phyloP scores from a whole-genome alignment of 2,797 vertebrate genomes.

The Cetoscarus ocellatus region DNA sequence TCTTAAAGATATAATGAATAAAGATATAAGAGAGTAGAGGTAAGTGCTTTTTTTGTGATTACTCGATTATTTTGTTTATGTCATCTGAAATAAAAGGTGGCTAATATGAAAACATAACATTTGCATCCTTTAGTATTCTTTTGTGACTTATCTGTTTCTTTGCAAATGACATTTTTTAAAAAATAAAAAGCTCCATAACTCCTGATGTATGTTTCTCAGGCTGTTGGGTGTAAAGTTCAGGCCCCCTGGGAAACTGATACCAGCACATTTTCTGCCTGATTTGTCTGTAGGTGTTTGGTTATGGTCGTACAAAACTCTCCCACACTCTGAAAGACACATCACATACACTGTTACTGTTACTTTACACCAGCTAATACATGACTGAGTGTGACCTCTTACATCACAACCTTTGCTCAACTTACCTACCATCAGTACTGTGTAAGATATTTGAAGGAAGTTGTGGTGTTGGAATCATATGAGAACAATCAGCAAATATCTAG shows the following conservation, averaged over 20 bases:
- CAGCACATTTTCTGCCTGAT: constrained; percentile 10
- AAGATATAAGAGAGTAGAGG: too few relatives aligned
- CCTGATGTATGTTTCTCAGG: not conserved
- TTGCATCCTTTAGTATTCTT: too few relatives aligned
- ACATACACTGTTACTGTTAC: not conserved
- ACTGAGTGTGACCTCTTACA: not conserved
- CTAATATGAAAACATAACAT: too few relatives aligned
- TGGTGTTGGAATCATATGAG: too few relatives aligned
- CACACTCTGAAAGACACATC: constrained; percentile 9
- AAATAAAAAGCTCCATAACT: not conserved
- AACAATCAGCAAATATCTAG: too few relatives aligned
- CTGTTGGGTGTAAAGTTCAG: constrained; percentile 1
- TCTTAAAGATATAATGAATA: too few relatives aligned
- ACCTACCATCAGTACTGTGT: not conserved
- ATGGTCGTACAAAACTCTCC: constrained; percentile 12
- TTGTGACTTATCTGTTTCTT: too few relatives aligned
- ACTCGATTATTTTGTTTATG: too few relatives aligned
- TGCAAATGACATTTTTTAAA: too few relatives aligned
- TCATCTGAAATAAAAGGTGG: too few relatives aligned
- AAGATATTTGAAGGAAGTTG: not conserved
- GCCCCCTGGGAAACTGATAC: constrained; percentile 2
- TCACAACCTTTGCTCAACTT: not conserved
- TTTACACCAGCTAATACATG: not conserved
- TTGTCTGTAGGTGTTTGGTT: constrained; percentile 17
- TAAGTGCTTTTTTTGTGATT: too few relatives aligned